Base-by-base conservation (phyloP, 2,888 invertebrate genomes). In the Rugalucina vietnamica region DNA sequence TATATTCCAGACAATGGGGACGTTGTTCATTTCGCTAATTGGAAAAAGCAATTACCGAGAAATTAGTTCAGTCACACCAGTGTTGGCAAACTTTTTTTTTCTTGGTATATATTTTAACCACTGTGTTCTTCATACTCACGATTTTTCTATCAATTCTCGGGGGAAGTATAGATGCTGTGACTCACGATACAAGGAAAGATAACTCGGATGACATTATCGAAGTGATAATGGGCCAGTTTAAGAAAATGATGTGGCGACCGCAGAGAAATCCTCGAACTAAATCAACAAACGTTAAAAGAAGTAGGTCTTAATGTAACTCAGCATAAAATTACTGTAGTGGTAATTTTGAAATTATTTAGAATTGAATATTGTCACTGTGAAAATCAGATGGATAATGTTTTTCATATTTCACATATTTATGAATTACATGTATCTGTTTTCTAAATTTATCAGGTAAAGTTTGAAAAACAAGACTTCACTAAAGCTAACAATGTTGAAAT, bases 51-150 rank as follows among this genome's bases (percentile, higher is more conserved):
- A 86, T 37, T 90, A 89, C 60, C 82, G 60, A 1, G 82, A 88
- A 27, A 82, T 88, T 27, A 85, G 82, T n/a, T 70, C 78, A 14
- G 74, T 82, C 2, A 82, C 82, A 3, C 84, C 85, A 18, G 54
- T 86, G 5, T 79, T 88, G 69, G 87, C 86, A 12, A 84, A 85
- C 50, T 78, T 91, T 34, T 91, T 88, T 74, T n/a, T 91, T 90
- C 79, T 60, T 85, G 34, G 21, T 65, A 14, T 81, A 70, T 37
- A 69, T 37, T 1, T 4, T 81, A 5, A 39, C 24, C 39, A 43
- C 70, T 4, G 39, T 76, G 5, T 72, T 72, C 43, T 72, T 72
- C 37, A 29, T 72, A 2, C 10, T 72, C 21, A n/a, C 72, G 5
- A 27, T 72, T 8, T 72, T 43, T n/a, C 34, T 72, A 18, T 72